Conservation (phyloP, 2,888 invertebrate species). For the Lasioglossum calceatum region DNA sequence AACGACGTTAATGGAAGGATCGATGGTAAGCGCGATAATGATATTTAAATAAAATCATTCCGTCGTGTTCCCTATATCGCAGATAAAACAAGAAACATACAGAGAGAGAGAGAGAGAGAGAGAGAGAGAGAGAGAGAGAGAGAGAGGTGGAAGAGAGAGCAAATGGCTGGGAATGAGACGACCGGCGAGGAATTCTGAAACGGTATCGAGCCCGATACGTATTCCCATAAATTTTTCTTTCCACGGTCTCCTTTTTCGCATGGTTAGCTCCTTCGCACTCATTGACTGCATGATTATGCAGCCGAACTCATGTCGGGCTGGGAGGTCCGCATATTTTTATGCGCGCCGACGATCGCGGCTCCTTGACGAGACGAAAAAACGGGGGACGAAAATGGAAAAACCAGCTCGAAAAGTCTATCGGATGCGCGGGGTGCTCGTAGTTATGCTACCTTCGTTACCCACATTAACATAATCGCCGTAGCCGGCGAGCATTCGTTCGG, state of each 20-base stretch:
- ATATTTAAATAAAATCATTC: constrained; percentile 33
- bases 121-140: neutral
- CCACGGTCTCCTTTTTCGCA: constrained; percentile 74
- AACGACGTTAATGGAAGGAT: constrained; percentile 18
- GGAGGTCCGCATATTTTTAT: constrained; percentile 76
- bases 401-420: constrained; percentile 63
- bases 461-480: constrained; percentile 72
- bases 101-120: neutral
- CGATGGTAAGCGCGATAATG: constrained; percentile 18
- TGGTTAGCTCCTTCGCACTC: constrained; percentile 79
- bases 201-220: constrained; percentile 62
- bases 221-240: constrained; percentile 73
- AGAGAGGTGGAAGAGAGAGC: neutral
- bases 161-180: neutral
- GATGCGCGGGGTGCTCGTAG: constrained; percentile 53
- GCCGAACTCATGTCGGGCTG: constrained; percentile 67
- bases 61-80: neutral
- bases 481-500: constrained; percentile 62
- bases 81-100: neutral
- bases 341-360: constrained; percentile 46
- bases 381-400: neutral
- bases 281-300: constrained; percentile 81
- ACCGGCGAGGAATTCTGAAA: constrained; percentile 26
- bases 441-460: constrained; percentile 69
- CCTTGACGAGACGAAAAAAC: constrained; percentile 52